A percentile compares a stretch with the other conserved stretches of the same genome.
phyloP scores from a whole-genome alignment of 2,113 vertebrate species.

The Crotalus viridis region DNA sequence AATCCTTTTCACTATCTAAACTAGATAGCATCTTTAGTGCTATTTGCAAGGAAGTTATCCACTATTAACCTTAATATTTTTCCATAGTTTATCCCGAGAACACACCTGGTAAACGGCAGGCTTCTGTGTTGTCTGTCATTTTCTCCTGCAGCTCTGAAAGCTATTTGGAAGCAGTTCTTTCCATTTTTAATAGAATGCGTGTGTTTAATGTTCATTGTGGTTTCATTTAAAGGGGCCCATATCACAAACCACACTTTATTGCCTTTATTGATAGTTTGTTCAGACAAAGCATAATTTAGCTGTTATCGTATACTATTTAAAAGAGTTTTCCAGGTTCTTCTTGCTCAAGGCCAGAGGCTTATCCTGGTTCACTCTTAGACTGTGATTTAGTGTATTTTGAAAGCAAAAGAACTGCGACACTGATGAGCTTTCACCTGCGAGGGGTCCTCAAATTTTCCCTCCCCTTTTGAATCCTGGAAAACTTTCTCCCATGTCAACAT shows the following conservation, averaged over 20 bases:
- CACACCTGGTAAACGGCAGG: neutral
- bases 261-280: neutral
- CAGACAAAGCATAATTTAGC: neutral
- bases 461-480: neutral
- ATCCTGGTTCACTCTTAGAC: neutral
- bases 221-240: neutral
- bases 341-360: neutral
- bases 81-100: neutral
- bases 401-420: neutral
- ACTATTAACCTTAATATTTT: neutral
- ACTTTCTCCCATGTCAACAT: neutral
- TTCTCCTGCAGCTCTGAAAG: neutral
- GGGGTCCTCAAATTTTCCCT: neutral
- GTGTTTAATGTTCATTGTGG: neutral
- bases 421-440: neutral
- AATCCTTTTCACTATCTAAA: neutral
- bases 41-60: neutral
- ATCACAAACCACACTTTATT: neutral
- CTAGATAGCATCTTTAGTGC: neutral
- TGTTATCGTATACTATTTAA: neutral
- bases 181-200: neutral
- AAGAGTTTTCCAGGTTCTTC: neutral
- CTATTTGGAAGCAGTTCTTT: neutral
- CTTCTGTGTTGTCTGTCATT: no score
- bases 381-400: neutral